A percentile compares a stretch with the other conserved stretches of the same genome.
These are phyloP conservation scores for Tricholauxania praeusta DNA, from an alignment of 2,888 invertebrate species.

Conservation along the genomic window DNA sequence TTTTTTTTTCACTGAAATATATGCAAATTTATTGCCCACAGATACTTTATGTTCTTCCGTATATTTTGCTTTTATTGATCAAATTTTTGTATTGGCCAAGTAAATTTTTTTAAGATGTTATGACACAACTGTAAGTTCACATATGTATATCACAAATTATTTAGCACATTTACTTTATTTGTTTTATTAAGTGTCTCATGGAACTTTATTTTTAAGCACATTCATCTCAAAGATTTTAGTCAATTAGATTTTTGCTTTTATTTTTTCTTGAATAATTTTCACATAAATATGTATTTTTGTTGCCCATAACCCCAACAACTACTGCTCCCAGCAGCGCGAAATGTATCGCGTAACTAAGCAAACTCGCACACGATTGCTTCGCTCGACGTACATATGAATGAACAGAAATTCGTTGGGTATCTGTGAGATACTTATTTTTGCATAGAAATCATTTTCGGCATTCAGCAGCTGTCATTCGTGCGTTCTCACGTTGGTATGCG, in stretches of 20 bases:
- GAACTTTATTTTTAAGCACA: conserved; percentile 20
- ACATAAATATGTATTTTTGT: no score
- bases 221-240: neutral
- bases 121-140: neutral
- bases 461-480: conserved; percentile 33
- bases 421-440: conserved; percentile 46
- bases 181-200: neutral
- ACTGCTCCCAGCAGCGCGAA: conserved; percentile 30
- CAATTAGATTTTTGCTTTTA: conserved; percentile 11
- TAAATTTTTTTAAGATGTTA: neutral
- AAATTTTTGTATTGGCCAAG: conserved; percentile 7
- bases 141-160: no score
- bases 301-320: neutral
- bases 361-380: conserved; percentile 25
- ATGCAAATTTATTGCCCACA: no score
- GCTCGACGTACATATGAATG: conserved; percentile 1
- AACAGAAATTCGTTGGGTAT: conserved; percentile 38
- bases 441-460: conserved; percentile 43
- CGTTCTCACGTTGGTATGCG: conserved; percentile 2
- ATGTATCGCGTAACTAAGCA: conserved; percentile 44
- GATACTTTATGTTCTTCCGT: no score
- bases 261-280: conserved; percentile 9
- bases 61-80: no score
- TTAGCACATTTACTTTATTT: neutral
- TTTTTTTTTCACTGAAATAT: no score